Evolutionary conservation across 2,113 vertebrate genomes (phyloP).

Genomic region (Nothocercus julius): DNA sequence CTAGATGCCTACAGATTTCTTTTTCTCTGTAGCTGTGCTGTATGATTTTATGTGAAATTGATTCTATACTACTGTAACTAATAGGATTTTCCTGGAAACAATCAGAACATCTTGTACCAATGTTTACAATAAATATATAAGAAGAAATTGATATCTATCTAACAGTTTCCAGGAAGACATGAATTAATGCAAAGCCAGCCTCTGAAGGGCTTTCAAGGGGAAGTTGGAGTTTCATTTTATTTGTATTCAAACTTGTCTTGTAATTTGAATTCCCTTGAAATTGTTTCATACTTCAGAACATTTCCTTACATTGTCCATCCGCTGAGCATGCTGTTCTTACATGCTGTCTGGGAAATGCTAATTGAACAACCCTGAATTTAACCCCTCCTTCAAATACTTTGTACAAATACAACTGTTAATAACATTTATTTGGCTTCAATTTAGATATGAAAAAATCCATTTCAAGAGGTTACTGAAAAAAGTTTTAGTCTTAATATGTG

Average conservation of each 20-base stretch:
- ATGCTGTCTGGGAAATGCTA: slow-evolving; percentile 38
- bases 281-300: neutral
- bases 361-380: slow-evolving; percentile 26
- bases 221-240: slow-evolving; percentile 14
- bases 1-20: slow-evolving; percentile 34
- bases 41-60: slow-evolving; percentile 65
- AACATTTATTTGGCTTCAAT: slow-evolving; percentile 63
- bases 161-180: slow-evolving; percentile 45
- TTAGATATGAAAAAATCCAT: slow-evolving; percentile 63
- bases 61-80: slow-evolving; percentile 67
- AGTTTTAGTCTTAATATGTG: slow-evolving; percentile 55
- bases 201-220: slow-evolving; percentile 22
- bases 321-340: neutral
- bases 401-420: slow-evolving; percentile 65
- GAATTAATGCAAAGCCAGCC: neutral
- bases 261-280: slow-evolving; percentile 1
- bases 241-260: neutral
- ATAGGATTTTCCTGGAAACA: slow-evolving; percentile 71
- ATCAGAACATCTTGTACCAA: slow-evolving; percentile 67
- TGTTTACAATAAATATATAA: slow-evolving; percentile 66
- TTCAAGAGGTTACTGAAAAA: slow-evolving; percentile 57
- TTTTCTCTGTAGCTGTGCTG: slow-evolving; percentile 9
- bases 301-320: neutral
- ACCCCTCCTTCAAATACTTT: slow-evolving; percentile 30
- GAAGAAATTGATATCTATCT: slow-evolving; percentile 64